Percentiles rank a stretch among this genome's conserved stretches.
Evolutionary conservation across 1,140 invertebrate genomes (phyloP).

Genomic region (Halyomorpha halys): DNA sequence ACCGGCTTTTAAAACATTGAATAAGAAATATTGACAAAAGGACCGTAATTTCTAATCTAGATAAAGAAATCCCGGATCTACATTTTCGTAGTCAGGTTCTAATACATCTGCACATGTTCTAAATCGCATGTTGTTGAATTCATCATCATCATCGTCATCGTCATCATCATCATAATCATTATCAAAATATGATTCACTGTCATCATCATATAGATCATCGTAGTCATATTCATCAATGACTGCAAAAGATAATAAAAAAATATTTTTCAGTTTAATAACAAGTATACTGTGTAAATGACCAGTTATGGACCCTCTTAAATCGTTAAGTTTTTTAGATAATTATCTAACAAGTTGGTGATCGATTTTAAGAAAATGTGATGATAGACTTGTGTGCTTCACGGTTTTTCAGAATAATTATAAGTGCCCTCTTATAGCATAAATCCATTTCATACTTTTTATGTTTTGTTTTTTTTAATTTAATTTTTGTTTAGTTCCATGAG

Average conservation of each 20-base stretch:
- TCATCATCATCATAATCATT: constrained; percentile 2
- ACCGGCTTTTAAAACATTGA: neutral
- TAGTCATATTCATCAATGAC: neutral
- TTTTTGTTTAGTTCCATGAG: too few species aligned
- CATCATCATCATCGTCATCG: neutral
- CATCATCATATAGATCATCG: too few species aligned
- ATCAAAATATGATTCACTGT: too few species aligned
- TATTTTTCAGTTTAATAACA: neutral
- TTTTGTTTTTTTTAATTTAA: too few species aligned
- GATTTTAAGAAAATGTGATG: too few species aligned
- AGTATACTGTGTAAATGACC: neutral
- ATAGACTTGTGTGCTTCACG: too few species aligned
- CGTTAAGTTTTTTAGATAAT: neutral
- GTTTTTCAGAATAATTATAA: too few species aligned
- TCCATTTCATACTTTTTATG: too few species aligned
- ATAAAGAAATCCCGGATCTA: neutral
- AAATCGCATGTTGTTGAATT: neutral
- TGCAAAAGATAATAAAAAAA: neutral
- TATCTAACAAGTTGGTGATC: neutral
- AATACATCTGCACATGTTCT: neutral
- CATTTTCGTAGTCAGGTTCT: neutral
- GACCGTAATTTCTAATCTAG: neutral
- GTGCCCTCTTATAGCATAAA: too few species aligned
- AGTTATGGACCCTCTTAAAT: neutral
- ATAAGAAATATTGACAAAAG: neutral